Percentiles rank a stretch among this genome's conserved stretches.
Conservation (phyloP, 2,888 invertebrate species). For the Melipona beecheii region DNA sequence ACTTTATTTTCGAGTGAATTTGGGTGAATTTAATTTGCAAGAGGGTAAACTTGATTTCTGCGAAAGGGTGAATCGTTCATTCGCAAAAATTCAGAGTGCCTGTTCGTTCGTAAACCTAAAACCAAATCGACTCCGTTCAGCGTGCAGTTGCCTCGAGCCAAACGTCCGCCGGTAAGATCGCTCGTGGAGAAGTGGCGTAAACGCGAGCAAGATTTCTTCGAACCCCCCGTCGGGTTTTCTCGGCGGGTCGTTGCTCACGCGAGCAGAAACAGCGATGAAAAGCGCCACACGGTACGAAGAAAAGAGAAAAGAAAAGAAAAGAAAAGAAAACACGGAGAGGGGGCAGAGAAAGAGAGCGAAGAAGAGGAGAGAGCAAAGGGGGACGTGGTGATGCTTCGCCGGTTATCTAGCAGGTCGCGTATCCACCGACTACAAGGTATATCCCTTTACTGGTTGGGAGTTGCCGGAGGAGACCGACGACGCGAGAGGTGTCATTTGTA, state of each 20-base stretch:
- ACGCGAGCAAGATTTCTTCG: background rate
- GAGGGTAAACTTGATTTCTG: too few relatives aligned
- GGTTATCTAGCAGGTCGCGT: slow-evolving; percentile 49
- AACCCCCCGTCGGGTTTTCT: background rate
- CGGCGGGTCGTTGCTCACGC: background rate
- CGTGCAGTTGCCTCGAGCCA: too few relatives aligned
- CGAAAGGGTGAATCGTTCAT: too few relatives aligned
- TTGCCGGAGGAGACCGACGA: slow-evolving; percentile 43
- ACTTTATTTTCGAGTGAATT: too few relatives aligned
- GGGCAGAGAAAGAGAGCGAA: background rate
- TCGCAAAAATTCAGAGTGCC: too few relatives aligned
- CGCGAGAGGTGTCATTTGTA: slow-evolving; percentile 64
- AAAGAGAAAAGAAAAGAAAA: background rate
- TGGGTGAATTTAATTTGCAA: too few relatives aligned
- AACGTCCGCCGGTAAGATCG: too few relatives aligned
- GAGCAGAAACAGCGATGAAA: background rate
- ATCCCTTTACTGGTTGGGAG: slow-evolving; percentile 57
- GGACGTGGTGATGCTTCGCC: slow-evolving; percentile 5
- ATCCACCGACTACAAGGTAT: slow-evolving; percentile 54
- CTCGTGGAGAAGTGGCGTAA: background rate
- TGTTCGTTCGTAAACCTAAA: too few relatives aligned
- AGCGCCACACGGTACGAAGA: too few relatives aligned
- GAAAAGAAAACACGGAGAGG: background rate
- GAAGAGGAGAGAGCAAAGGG: background rate
- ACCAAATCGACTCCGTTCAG: too few relatives aligned